Evolutionary conservation across 2,888 invertebrate species (phyloP).

Genomic region (Cephus rjabovi): DNA sequence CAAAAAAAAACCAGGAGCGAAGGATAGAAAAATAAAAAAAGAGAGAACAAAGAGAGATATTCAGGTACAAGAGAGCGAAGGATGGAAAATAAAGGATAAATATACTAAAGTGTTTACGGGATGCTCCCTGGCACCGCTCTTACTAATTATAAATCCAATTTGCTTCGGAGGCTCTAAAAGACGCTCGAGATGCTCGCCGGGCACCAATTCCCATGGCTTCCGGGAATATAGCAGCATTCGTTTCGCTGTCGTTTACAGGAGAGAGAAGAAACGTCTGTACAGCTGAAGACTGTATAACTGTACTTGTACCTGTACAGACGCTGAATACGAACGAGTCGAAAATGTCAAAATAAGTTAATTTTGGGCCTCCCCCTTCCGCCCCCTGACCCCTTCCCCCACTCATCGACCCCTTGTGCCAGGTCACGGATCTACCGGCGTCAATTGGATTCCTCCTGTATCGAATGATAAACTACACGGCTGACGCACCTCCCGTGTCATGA

Average conservation of each 20-base stretch:
- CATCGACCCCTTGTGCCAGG: neutral
- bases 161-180: neutral
- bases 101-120: neutral
- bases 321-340: neutral
- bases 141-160: conserved; percentile 20
- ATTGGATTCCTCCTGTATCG: neutral
- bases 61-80: neutral
- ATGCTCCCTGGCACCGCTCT: neutral
- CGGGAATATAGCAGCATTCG: neutral
- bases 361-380: neutral
- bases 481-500: conserved; percentile 88
- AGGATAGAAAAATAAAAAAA: neutral
- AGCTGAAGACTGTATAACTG: too few relatives aligned
- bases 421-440: neutral
- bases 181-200: neutral
- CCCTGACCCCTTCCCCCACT: neutral
- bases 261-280: neutral
- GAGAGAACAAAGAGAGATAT: neutral
- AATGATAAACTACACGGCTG: neutral
- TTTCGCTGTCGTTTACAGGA: neutral
- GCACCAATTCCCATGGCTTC: neutral
- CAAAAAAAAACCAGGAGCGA: neutral
- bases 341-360: neutral
- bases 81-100: neutral
- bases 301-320: neutral